Evolutionary conservation across 1,140 invertebrate genomes (phyloP), one percentile per base, ranked within the genome.

Genomic region (Megathymus violae): DNA sequence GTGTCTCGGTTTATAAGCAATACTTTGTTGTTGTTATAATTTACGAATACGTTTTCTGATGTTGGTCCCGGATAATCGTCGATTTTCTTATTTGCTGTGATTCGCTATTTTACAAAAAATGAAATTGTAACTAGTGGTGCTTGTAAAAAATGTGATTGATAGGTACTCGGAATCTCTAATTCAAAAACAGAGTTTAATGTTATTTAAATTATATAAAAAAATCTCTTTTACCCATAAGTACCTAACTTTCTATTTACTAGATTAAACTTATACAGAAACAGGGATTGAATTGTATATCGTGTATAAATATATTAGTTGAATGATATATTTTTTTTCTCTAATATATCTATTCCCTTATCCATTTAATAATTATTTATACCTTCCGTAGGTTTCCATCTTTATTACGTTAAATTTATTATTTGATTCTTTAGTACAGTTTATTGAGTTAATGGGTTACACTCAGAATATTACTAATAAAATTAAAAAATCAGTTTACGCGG

Each of bases 251-350:
- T 59, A 44, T 61, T 56, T 59, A 51, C 27, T 38, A 66, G 62
- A 76, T 52, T 77, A 27, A 79, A 73, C 74, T 79, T 71, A 78
- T 40, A 69, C 69, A 76, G 64, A 78, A 77, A 76, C 77, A 84
- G 78, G 75, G 77, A 81, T 84, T 80, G 70, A 77, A 66, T 71
- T 79, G 67, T 78, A 76, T 74, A 78, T 56, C 56, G 9, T 31
- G 1, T 75, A 70, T 71, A 76, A 73, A 44, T 70, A 69, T 66
- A 80, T 72, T 68, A 72, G 27, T 31, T 75, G 63, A 52, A 43
- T 60, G 69, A 56, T 64, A 43, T 66, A 48, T 70, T 73, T 77
- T 69, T 59, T 69, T 67, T 67, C 22, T 31, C 3, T 7, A 31
- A 9, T 31, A 31, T 31, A 9, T 6, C 22, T 47, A 17, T 44